Conservation (phyloP, 1,140 invertebrate genomes). For the Calephelis virginiensis region DNA sequence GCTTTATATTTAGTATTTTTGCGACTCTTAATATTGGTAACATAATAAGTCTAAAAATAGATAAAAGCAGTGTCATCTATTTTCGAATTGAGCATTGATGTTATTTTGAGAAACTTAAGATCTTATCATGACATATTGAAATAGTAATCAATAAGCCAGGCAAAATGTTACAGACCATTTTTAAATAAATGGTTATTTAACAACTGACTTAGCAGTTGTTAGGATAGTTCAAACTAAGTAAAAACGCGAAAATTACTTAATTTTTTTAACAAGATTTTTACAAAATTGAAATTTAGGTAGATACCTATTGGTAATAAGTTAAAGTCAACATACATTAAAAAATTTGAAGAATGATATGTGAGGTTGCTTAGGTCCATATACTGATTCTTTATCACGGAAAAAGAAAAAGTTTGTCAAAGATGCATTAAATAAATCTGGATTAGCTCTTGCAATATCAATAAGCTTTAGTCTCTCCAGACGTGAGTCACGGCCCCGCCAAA, state of each 20-base stretch:
- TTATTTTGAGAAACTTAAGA: too few relatives aligned
- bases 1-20: background rate
- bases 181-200: too few relatives aligned
- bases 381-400: conserved; percentile 90
- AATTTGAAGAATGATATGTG: conserved; percentile 96
- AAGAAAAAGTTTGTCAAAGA: conserved; percentile 98
- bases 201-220: background rate
- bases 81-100: too few relatives aligned
- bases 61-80: too few relatives aligned
- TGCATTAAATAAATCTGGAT: conserved; percentile 93
- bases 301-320: background rate
- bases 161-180: too few relatives aligned
- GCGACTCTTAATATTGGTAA: background rate
- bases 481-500: conserved; percentile 96
- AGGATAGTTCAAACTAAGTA: too few relatives aligned
- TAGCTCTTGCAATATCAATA: conserved; percentile 86
- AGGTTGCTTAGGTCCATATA: conserved; percentile 91
- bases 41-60: too few relatives aligned
- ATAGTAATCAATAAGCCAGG: too few relatives aligned
- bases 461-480: conserved; percentile 89
- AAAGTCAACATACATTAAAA: conserved; percentile 89
- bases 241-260: too few relatives aligned
- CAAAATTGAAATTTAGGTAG: too few relatives aligned
- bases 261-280: too few relatives aligned
- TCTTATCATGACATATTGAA: too few relatives aligned